Conservation (phyloP, 1,140 invertebrate genomes). For the Psix sp. region DNA sequence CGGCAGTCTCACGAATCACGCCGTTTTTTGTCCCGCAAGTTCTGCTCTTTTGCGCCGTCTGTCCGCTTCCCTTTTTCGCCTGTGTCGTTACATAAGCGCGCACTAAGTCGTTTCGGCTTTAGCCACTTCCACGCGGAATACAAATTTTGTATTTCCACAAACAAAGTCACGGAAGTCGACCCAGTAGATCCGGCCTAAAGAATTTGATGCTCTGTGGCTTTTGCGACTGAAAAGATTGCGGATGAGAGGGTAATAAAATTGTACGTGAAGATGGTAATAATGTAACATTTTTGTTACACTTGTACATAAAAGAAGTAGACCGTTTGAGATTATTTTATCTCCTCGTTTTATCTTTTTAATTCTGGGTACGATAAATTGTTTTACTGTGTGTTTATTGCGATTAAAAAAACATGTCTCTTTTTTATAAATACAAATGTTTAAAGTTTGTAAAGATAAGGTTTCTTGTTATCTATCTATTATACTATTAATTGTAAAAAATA, state of each 20-base stretch:
- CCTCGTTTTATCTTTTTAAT: no score
- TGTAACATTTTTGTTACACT: no score
- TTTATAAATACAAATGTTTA: no score
- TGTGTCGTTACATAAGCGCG: slow-evolving; percentile 24
- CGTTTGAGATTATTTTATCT: no score
- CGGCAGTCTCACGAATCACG: slow-evolving; percentile 27
- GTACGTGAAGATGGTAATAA: no score
- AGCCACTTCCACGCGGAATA: slow-evolving; percentile 39
- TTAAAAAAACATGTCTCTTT: no score
- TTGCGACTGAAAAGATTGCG: background rate
- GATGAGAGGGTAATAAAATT: background rate
- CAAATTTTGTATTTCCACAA: slow-evolving; percentile 42
- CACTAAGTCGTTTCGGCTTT: slow-evolving; percentile 36
- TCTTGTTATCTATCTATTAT: no score
- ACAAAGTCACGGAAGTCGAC: slow-evolving; percentile 42
- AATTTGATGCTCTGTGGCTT: slow-evolving; percentile 20
- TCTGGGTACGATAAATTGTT: no score
- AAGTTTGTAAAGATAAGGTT: no score
- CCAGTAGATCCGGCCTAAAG: slow-evolving; percentile 32
- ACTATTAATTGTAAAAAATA: no score
- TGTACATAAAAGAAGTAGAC: no score
- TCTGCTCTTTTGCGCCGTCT: slow-evolving; percentile 4
- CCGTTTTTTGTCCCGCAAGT: background rate
- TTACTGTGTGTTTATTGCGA: no score
- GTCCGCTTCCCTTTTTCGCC: slow-evolving; percentile 30